Percentiles rank a stretch among this genome's conserved stretches.
phyloP scores from a whole-genome alignment of 2,888 invertebrate genomes.

The Cataglyphis cursor region DNA sequence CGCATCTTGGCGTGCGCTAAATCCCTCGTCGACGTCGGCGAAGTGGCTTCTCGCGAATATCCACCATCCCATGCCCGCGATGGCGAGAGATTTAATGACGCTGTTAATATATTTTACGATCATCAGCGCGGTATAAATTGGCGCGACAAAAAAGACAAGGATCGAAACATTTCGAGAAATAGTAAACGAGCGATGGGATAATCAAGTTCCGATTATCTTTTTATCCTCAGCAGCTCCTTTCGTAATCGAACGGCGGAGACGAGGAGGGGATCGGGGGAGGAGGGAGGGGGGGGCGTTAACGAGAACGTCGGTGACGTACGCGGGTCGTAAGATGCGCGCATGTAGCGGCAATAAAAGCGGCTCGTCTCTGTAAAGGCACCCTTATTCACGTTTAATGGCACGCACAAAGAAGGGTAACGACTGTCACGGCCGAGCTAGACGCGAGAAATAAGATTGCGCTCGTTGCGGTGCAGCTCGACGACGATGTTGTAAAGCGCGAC shows the following conservation, averaged over 20 bases:
- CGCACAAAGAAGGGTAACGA: constrained; percentile 57
- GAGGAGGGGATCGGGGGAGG: constrained; percentile 8
- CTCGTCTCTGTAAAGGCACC: constrained; percentile 54
- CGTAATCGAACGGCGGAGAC: constrained; percentile 19
- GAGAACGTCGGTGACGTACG: constrained; percentile 34
- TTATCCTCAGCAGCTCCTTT: constrained; percentile 6
- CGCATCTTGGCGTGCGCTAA: constrained; percentile 37
- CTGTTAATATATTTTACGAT: not conserved
- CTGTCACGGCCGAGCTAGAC: constrained; percentile 26
- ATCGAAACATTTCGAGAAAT: not conserved
- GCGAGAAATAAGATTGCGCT: constrained; percentile 41
- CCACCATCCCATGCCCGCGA: not conserved
- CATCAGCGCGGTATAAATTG: not conserved
- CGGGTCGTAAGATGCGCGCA: constrained; percentile 56
- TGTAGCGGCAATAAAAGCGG: constrained; percentile 55
- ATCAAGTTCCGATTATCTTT: constrained; percentile 30
- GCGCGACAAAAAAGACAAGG: constrained; percentile 16
- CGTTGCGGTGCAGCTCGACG: constrained; percentile 1
- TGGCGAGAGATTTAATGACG: not conserved
- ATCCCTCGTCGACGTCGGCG: constrained; percentile 22
- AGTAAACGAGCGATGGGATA: not conserved
- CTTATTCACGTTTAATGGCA: constrained; percentile 55
- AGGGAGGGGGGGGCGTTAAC: constrained; percentile 31
- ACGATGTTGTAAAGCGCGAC: constrained; percentile 31
- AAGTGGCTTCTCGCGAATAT: constrained; percentile 42